A percentile compares a stretch with the other conserved stretches of the same genome.
Evolutionary conservation across 2,888 invertebrate species (phyloP).

Genomic region (Agonopterix alstromeriana): DNA sequence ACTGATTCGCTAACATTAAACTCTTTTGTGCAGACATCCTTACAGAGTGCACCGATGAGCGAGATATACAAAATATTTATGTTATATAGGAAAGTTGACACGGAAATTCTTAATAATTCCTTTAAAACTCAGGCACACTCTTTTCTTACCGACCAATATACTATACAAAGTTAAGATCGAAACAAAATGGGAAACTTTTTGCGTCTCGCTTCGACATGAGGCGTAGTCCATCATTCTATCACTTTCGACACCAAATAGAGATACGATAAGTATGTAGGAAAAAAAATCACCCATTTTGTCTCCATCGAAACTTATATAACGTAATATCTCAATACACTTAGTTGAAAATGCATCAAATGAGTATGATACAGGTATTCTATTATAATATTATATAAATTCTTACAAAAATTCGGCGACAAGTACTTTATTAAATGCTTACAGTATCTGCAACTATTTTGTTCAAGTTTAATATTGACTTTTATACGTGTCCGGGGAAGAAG

Average conservation of each 20-base stretch:
- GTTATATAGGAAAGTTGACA: background rate
- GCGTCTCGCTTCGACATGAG: too few species aligned
- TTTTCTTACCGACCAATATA: background rate
- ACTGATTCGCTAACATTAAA: too few species aligned
- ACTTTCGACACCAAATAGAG: too few species aligned
- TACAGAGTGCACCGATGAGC: too few species aligned
- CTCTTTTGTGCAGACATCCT: too few species aligned
- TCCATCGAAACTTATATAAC: constrained; percentile 10
- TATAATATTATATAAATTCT: constrained; percentile 46
- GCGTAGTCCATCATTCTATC: too few species aligned
- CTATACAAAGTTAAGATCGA: background rate
- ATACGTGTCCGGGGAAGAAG: too few species aligned
- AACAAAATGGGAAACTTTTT: too few species aligned
- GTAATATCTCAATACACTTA: constrained; percentile 40
- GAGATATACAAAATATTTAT: too few species aligned
- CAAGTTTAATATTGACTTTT: too few species aligned
- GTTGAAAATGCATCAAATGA: constrained; percentile 66
- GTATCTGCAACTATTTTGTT: background rate
- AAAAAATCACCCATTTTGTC: too few species aligned
- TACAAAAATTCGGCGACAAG: constrained; percentile 59
- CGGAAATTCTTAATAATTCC: background rate
- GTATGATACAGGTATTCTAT: constrained; percentile 66
- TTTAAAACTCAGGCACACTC: background rate
- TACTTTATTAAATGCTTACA: constrained; percentile 43
- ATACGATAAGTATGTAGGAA: too few species aligned